Conservation (phyloP, 64 coral and sea anemone species). For the Stichodactyla helianthus region DNA sequence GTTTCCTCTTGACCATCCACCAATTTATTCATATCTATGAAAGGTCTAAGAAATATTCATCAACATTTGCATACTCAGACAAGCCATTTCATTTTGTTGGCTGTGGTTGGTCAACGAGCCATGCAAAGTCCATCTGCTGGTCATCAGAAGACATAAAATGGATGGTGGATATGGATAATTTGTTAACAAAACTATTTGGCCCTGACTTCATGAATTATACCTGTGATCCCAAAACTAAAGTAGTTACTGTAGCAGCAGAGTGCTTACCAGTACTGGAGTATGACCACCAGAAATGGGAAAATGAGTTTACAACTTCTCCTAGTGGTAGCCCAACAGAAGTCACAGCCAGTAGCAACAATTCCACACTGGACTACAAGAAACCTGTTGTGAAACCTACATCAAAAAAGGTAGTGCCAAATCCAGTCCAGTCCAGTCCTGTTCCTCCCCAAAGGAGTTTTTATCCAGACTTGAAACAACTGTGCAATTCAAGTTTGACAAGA, state of each 20-base stretch:
- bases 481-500: not conserved
- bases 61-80: not conserved
- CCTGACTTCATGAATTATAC: not conserved
- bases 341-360: not conserved
- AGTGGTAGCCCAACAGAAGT: not conserved
- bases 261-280: not conserved
- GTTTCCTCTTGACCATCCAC: not conserved
- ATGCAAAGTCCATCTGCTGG: constrained; percentile 3
- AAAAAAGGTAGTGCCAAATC: not conserved
- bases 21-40: too few relatives aligned
- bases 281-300: constrained; percentile 15
- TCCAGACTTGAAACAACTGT: not conserved
- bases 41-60: too few relatives aligned
- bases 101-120: constrained; percentile 14
- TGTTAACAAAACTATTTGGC: not conserved
- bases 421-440: not conserved
- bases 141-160: not conserved
- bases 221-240: not conserved
- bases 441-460: not conserved
- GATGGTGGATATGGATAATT: not conserved
- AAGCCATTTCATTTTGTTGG: constrained; percentile 33
- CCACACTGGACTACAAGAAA: not conserved
- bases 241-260: not conserved
- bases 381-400: not conserved
- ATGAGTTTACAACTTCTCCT: not conserved